These are phyloP conservation scores for Pseudomyrmex dendroicus DNA, from an alignment of 1,140 invertebrate species.

Conservation along the genomic window DNA sequence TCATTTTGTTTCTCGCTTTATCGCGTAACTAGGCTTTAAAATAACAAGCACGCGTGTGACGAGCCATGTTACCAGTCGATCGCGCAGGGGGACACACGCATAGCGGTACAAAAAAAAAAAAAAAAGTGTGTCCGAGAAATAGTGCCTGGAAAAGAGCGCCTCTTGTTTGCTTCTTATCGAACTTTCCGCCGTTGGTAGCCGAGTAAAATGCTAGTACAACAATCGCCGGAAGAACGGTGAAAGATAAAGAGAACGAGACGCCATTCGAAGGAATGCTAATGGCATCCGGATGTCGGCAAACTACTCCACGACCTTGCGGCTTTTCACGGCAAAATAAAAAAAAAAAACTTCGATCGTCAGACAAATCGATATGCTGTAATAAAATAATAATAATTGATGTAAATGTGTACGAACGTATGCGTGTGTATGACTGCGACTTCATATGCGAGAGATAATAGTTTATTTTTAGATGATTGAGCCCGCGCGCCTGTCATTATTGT, in stretches of 20 bases:
- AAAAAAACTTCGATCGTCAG: not conserved
- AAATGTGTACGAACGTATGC: not conserved
- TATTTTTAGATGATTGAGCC: slow-evolving; percentile 12
- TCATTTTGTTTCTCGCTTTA: slow-evolving; percentile 1
- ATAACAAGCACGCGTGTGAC: slow-evolving; percentile 26
- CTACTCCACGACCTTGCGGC: slow-evolving; percentile 36
- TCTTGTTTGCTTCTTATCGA: slow-evolving; percentile 2
- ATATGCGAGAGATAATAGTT: slow-evolving; percentile 2
- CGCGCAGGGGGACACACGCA: slow-evolving; percentile 29
- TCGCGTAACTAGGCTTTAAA: not conserved
- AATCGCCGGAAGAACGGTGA: slow-evolving; percentile 46
- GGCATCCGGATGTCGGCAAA: slow-evolving; percentile 44
- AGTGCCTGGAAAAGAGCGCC: not conserved
- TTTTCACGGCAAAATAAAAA: slow-evolving; percentile 37
- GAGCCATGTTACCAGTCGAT: slow-evolving; percentile 54
- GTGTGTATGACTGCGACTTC: not conserved
- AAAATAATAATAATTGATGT: not conserved
- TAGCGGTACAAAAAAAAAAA: slow-evolving; percentile 21
- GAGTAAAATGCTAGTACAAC: not conserved
- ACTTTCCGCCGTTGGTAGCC: slow-evolving; percentile 28
- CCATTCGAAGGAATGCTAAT: slow-evolving; percentile 46
- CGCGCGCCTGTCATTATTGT: not conserved
- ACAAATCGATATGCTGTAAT: slow-evolving; percentile 13
- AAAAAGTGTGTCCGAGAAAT: slow-evolving; percentile 7
- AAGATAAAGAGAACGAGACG: slow-evolving; percentile 37